These are phyloP conservation scores for Drosophila elegans DNA, from an alignment of 1,140 invertebrate genomes.

Conservation along the genomic window DNA sequence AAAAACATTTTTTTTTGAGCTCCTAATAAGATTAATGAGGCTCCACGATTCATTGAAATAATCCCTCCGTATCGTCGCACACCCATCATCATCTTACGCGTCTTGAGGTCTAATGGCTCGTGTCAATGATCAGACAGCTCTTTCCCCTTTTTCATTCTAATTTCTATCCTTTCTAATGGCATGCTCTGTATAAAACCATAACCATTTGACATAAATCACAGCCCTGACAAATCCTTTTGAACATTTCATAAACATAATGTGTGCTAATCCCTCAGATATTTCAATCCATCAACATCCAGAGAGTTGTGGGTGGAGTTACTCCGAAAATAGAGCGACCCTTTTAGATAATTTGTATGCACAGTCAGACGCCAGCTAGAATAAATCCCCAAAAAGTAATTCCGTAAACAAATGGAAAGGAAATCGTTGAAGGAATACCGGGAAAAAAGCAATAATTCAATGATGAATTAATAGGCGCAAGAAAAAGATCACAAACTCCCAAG, in stretches of 20 bases:
- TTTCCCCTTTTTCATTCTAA: neutral
- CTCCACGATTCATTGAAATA: slow-evolving; percentile 39
- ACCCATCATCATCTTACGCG: slow-evolving; percentile 33
- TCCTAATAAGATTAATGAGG: slow-evolving; percentile 53
- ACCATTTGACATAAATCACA: slow-evolving; percentile 67
- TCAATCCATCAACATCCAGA: slow-evolving; percentile 49
- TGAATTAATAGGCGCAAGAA: slow-evolving; percentile 67
- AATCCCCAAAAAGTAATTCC: slow-evolving; percentile 49
- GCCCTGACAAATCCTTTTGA: slow-evolving; percentile 67
- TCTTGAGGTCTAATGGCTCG: slow-evolving; percentile 66
- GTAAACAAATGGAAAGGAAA: slow-evolving; percentile 45
- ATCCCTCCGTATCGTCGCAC: slow-evolving; percentile 21
- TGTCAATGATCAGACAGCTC: slow-evolving; percentile 50
- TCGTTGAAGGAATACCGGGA: slow-evolving; percentile 28
- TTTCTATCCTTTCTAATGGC: slow-evolving; percentile 23
- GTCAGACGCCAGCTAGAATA: slow-evolving; percentile 35
- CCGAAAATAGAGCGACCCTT: slow-evolving; percentile 38
- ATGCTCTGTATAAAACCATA: slow-evolving; percentile 35
- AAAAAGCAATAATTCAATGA: slow-evolving; percentile 64
- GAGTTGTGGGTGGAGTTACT: slow-evolving; percentile 4
- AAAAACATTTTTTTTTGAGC: slow-evolving; percentile 22
- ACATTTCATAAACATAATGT: slow-evolving; percentile 72
- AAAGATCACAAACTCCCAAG: slow-evolving; percentile 16
- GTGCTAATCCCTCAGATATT: slow-evolving; percentile 63
- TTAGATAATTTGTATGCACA: slow-evolving; percentile 32